Percentiles rank a stretch among this genome's conserved stretches.
These are phyloP conservation scores for Zosterops pallidus DNA, from an alignment of 2,113 vertebrate genomes.

Conservation along the genomic window DNA sequence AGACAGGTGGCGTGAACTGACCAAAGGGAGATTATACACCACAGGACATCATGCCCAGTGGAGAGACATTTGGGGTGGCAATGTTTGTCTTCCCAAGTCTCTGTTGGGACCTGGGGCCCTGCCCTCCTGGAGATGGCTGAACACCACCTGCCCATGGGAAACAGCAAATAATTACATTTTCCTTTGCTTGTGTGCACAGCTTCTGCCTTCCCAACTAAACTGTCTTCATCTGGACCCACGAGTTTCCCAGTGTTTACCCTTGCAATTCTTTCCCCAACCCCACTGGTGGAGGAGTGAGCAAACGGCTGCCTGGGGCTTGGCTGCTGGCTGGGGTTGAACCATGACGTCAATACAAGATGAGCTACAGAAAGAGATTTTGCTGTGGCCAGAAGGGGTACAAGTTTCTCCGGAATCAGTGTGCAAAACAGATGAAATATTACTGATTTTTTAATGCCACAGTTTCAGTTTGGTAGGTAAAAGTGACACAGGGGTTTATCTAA, in stretches of 20 bases:
- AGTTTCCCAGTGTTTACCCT: neutral
- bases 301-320: neutral
- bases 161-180: neutral
- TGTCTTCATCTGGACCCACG: too few relatives aligned
- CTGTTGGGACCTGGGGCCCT: too few relatives aligned
- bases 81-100: neutral
- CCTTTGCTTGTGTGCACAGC: neutral
- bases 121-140: too few relatives aligned
- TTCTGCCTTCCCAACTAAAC: neutral
- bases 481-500: neutral
- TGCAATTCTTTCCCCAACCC: neutral
- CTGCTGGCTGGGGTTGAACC: neutral
- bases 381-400: neutral
- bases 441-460: neutral
- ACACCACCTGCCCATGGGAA: neutral
- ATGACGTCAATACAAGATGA: fast-evolving
- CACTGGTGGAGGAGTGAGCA: too few relatives aligned
- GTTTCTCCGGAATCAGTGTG: neutral
- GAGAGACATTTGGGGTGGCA: neutral
- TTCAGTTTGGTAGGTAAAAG: neutral
- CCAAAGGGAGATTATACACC: neutral
- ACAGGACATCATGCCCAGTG: neutral
- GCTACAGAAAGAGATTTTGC: neutral
- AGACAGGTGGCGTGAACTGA: neutral
- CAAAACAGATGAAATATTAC: neutral